Percentiles rank a stretch among this genome's conserved stretches.
These are phyloP conservation scores for Alectura lathami DNA, from an alignment of 2,113 vertebrate genomes.

Conservation along the genomic window DNA sequence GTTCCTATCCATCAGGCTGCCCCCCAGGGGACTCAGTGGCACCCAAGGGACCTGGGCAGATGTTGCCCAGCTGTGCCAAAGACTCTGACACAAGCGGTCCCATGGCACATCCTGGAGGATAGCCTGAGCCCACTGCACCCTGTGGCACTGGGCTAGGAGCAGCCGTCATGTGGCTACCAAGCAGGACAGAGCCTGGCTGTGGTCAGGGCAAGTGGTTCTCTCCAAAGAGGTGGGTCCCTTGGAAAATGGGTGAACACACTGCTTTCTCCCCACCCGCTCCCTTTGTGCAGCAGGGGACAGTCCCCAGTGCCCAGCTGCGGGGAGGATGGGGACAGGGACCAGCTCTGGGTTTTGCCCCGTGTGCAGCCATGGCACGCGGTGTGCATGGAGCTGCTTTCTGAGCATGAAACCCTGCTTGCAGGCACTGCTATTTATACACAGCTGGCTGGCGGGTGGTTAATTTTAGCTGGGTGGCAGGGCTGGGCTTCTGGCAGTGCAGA, in stretches of 20 bases:
- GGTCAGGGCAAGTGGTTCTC: not conserved
- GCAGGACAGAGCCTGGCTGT: not conserved
- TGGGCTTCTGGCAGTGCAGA: not conserved
- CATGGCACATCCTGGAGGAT: not conserved
- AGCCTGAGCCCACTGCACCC: not conserved
- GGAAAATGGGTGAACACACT: rapidly evolving
- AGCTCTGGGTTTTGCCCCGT: not conserved
- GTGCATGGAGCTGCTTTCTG: not conserved
- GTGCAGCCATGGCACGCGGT: rapidly evolving
- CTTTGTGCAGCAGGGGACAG: rapidly evolving
- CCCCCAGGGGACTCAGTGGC: rapidly evolving
- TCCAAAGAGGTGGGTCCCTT: not conserved
- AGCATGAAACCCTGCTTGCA: not conserved
- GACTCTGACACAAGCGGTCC: not conserved
- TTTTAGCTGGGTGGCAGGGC: not conserved
- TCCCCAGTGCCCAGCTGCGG: not conserved
- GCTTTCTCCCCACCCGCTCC: not conserved
- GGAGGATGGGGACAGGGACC: not conserved
- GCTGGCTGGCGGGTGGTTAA: not conserved
- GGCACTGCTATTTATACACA: conserved; percentile 11
- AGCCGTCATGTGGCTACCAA: not conserved
- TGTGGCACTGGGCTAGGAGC: not conserved
- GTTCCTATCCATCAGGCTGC: conserved; percentile 16
- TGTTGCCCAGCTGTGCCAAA: not conserved
- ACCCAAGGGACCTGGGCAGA: not conserved